A percentile compares a stretch with the other conserved stretches of the same genome.
Evolutionary conservation across 2,113 vertebrate genomes (phyloP).

Genomic region (Hypomesus transpacificus): DNA sequence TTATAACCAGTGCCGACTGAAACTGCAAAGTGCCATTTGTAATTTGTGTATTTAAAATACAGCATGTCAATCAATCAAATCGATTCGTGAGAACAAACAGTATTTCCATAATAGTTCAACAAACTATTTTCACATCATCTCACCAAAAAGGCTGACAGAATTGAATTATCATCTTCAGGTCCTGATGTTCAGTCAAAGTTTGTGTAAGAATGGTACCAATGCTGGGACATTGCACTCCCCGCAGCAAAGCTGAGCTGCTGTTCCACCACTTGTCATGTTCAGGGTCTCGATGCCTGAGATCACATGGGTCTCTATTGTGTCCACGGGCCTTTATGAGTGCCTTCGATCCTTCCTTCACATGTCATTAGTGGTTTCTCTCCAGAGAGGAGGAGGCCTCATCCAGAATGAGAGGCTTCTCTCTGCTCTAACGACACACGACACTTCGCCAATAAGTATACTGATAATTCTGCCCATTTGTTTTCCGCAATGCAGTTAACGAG

Average conservation of each 20-base stretch:
- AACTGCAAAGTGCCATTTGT: no score
- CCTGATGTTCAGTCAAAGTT: no score
- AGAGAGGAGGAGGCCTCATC: conserved; percentile 66
- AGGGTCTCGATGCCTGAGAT: conserved; percentile 64
- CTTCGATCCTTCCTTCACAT: conserved; percentile 73
- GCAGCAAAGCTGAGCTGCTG: background rate
- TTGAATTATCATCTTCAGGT: no score
- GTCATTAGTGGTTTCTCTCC: conserved; percentile 68
- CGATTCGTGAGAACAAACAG: no score
- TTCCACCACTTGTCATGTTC: conserved; percentile 40
- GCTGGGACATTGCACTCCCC: no score
- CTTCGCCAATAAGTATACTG: conserved; percentile 49
- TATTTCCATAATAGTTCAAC: no score
- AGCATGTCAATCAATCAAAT: no score
- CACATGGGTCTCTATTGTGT: conserved; percentile 54
- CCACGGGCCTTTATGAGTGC: conserved; percentile 66
- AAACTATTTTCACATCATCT: no score
- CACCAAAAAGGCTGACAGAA: no score
- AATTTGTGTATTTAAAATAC: no score
- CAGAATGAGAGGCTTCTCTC: conserved; percentile 63
- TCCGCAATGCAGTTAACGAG: conserved; percentile 45
- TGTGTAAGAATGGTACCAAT: no score
- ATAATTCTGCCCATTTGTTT: conserved; percentile 52
- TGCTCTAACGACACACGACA: conserved; percentile 74
- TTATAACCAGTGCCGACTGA: no score